Base-by-base conservation (phyloP, 1,140 invertebrate species). In the Babylonia areolata region DNA sequence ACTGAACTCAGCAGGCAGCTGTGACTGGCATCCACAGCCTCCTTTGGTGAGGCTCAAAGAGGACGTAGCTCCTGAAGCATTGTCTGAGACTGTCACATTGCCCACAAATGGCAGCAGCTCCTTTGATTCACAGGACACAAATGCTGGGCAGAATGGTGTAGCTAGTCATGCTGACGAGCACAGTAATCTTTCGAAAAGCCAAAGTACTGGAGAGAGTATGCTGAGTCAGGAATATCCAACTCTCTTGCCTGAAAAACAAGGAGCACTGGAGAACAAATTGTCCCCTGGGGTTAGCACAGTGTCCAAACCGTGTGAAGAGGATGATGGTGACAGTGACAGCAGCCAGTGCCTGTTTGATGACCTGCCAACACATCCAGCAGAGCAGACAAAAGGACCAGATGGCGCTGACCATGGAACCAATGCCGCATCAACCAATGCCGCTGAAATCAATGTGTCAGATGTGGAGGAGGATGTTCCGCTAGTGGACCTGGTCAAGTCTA, bases 311-410 rank as follows among this genome's bases (percentile, higher is more conserved):
- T 37, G 17, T 42, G 81, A 40, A 15, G 58, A 42, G 2, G 82
- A 58, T 33, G 58, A 75, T 12, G 11, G 58, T 39, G 81, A 35
- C 12, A 35, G 64, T n/a, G 58, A 84, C 20, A 31, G 46, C 35
- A 84, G 82, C 39, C 58, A 84, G 69, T 69, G 40, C 20, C 31
- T 84, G 82, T 84, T 84, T 75, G 82, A 71, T 69, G 58, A 83
- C 37, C 58, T 71, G 11, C 69, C 82, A 31, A 54, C 11, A 6
- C 54, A 82, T 15, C 1, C 46, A 69, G 2, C 23, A n/a, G 28
- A 33, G 28, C 46, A 51, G 46, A 17, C 0, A 51, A 46, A 46
- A 46, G 35, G 37, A 23, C 3, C 3, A 3, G 11, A 35, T 12
- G 51, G 20, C 9, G 9, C 11, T 28, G 9, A 64, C 31, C 54